Conservation (phyloP, 2,888 invertebrate genomes). For the Sisyra nigra region DNA sequence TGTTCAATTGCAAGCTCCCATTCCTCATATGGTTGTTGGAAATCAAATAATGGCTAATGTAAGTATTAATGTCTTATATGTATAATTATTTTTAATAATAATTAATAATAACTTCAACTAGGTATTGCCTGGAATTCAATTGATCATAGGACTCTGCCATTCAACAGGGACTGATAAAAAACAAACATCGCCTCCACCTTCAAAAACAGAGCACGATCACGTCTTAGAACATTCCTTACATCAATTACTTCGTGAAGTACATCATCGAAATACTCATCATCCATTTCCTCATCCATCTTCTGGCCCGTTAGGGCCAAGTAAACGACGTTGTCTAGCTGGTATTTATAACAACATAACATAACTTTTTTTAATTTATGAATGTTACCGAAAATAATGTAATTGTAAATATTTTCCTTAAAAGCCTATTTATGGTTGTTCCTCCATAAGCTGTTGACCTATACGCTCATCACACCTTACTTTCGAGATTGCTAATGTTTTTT, state of each 20-base stretch:
- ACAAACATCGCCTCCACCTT: conserved; percentile 29
- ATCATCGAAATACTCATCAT: conserved; percentile 82
- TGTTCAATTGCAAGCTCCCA: conserved; percentile 79
- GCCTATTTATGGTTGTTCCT: too few relatives aligned
- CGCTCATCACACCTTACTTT: too few relatives aligned
- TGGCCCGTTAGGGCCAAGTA: conserved; percentile 84
- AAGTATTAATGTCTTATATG: conserved; percentile 17
- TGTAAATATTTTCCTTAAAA: too few relatives aligned
- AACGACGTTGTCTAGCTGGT: conserved; percentile 77
- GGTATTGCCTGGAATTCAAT: conserved; percentile 83
- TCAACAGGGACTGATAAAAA: conserved; percentile 49
- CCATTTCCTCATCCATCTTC: conserved; percentile 92
- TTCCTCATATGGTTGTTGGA: conserved; percentile 93
- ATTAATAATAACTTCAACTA: conserved; percentile 20
- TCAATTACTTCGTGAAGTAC: conserved; percentile 81
- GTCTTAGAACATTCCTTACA: conserved; percentile 94
- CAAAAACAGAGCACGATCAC: conserved; percentile 73
- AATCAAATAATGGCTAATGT: conserved; percentile 94
- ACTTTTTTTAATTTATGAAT: too few relatives aligned
- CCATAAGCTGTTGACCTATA: too few relatives aligned
- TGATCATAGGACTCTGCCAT: conserved; percentile 83
- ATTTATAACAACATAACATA: too few relatives aligned
- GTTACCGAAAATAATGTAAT: too few relatives aligned
- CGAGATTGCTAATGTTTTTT: too few relatives aligned
- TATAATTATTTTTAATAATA: background rate